Evolutionary conservation across 1,140 invertebrate genomes (phyloP), one percentile per base, ranked within the genome.

Genomic region (Drosophila pruinosa): DNA sequence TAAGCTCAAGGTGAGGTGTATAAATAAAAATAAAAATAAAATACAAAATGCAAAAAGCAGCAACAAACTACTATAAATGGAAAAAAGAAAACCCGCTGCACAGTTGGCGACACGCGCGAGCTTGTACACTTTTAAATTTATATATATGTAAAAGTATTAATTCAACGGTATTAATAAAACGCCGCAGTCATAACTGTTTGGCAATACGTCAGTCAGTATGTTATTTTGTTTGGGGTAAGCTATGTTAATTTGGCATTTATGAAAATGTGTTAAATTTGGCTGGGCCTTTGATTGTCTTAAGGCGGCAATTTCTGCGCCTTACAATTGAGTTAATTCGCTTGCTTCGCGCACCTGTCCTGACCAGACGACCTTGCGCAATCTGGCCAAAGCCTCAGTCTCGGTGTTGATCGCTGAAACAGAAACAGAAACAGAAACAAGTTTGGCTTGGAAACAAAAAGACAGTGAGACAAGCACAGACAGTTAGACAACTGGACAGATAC

Each of bases 351-450:
- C 82, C 82, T 85, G 82, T 88, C 82, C 74, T 77, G 82, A 85
- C 81, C 81, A 88, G 81, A 78, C 81, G 81, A 85, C 81, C 81
- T 85, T 85, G 82, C 82, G 81, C 81, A 85, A 85, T 85, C 82
- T 47, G 65, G 58, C 61, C 80, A 50, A 70, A 72, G 59, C 53
- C 59, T 54, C 50, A 28, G 17, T n/a, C 34, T 26, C 8, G 2
- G 39, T 36, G 41, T 45, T 14, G 14, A 15, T 31, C 22, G 12
- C 38, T 10, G 14, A 17, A 4, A 36, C 47, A 41, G 17, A 19
- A 4, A 31, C 24, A 53, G 19, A 28, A 8, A 53, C 31, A 50
- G 41, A 50, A 36, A 62, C 75, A 52, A 59, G 57, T 59, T 59
- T 59, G 28, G 56, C 39, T 8, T 34, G 50, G 43, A 39, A 45